Base-by-base conservation (phyloP, 2,113 vertebrate genomes). In the Sturnira hondurensis region DNA sequence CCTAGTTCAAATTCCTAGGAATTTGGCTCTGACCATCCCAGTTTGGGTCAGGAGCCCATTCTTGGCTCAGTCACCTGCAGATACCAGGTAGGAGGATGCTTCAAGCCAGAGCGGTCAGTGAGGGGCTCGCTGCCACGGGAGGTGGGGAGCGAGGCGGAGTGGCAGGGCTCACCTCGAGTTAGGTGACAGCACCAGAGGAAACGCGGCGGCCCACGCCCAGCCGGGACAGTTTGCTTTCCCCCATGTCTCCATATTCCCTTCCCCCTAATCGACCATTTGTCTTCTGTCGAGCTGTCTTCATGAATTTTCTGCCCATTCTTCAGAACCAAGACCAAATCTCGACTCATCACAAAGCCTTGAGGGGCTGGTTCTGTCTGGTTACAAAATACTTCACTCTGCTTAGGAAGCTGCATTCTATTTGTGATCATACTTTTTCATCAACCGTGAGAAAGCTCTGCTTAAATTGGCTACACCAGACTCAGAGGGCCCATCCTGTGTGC, bases 1-100 rank as follows among this genome's bases (percentile, higher is more conserved):
- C 43, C 90, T 74, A 74, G 67, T 58, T 50, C 61, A 41, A 71
- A 73, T 67, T 80, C 28, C 45, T 63, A 96, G 26, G 33, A 77
- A 78, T 81, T 80, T 33, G 15, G 11, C 47, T 78, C 70, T 43
- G 61, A 71, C 15, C 15, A 26, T 28, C 58, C 50, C 68, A 65
- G 3, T 22, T 3, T 45, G 67, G 70, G 28, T 78, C 31, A 71
- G n/a, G 19, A 58, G n/a, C 22, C 61, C 47, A 41, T 17, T n/a
- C 36, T 36, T 22, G 36, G 45, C 14, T 84, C 22, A 58, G 16
- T 4, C 9, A 65, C 26, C 31, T 45, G 0, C 13, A 33, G 6
- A 10, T 7, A 52, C 22, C 36, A 31, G 4, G 8, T 2, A 87
- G 22, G 41, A 87, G 22, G 50, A 56, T 41, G 84, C 26, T 92